Evolutionary conservation across 2,797 vertebrate genomes (phyloP).

Genomic region (Ptychobarbus kaznakovi): DNA sequence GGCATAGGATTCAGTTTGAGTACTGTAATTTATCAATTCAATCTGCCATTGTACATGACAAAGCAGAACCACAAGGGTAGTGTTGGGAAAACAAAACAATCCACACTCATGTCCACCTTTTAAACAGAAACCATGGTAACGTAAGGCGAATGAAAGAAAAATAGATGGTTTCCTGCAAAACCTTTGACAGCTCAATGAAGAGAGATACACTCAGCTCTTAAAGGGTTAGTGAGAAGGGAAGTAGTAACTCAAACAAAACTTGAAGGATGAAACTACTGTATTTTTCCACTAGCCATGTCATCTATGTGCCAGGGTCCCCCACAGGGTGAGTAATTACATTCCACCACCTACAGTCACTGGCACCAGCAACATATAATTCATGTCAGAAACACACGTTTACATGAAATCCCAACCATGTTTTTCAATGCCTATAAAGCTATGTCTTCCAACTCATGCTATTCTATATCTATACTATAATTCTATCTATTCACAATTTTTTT

Average conservation of each 20-base stretch:
- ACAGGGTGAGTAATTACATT: constrained; percentile 2
- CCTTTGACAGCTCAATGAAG: constrained; percentile 36
- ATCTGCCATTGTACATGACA: not conserved
- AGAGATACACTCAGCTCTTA: not conserved
- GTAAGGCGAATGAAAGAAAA: not conserved
- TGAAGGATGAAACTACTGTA: constrained; percentile 1
- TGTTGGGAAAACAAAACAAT: not conserved
- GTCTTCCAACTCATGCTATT: too few species aligned
- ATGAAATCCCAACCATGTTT: not conserved
- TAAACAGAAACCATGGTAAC: constrained; percentile 37
- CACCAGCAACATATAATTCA: not conserved
- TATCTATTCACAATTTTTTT: too few species aligned
- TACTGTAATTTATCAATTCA: not conserved
- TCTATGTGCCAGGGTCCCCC: not conserved
- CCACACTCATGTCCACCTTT: not conserved
- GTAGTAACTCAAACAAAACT: constrained; percentile 37
- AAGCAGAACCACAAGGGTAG: not conserved
- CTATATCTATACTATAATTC: too few species aligned
- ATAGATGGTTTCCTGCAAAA: not conserved
- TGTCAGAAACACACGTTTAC: not conserved
- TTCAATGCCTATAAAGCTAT: not conserved
- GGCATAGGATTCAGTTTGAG: not conserved
- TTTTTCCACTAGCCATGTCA: constrained; percentile 17
- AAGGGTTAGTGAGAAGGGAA: constrained; percentile 15
- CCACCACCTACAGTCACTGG: not conserved